Percentiles rank a stretch among this genome's conserved stretches.
phyloP scores from a whole-genome alignment of 1,140 invertebrate genomes.

The Musca vetustissima region DNA sequence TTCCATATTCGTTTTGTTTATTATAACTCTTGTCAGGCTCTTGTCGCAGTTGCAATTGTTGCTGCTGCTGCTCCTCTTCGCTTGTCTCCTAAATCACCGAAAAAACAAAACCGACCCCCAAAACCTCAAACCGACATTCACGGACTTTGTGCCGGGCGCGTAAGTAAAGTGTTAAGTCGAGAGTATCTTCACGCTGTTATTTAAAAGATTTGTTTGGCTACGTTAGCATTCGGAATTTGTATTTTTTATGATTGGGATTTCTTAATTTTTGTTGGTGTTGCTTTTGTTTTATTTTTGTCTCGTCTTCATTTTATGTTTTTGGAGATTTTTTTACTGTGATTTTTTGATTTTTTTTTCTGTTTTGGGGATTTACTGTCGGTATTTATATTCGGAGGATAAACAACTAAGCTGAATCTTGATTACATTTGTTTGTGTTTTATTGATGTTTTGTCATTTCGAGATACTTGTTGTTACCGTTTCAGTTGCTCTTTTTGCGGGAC shows the following conservation, averaged over 20 bases:
- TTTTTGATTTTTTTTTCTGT: not conserved
- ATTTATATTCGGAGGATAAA: no score
- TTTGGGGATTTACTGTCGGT: not conserved
- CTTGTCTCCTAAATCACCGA: slow-evolving; percentile 6
- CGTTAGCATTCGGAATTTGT: not conserved
- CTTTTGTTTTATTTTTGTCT: not conserved
- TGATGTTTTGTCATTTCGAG: no score
- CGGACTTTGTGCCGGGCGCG: no score
- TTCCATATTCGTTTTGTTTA: no score
- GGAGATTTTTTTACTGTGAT: not conserved
- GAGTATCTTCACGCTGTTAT: slow-evolving; percentile 17
- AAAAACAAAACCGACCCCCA: not conserved
- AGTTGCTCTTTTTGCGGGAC: no score
- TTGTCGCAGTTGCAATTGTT: no score
- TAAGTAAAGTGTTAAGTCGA: slow-evolving; percentile 4
- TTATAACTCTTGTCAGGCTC: no score
- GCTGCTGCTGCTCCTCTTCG: no score
- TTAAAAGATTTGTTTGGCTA: slow-evolving; percentile 12
- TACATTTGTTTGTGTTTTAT: no score
- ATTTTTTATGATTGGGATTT: not conserved
- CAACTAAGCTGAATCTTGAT: no score
- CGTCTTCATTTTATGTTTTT: not conserved
- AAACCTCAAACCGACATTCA: not conserved
- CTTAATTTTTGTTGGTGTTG: slow-evolving; percentile 3
- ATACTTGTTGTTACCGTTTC: no score